Evolutionary conservation across 1,140 invertebrate genomes (phyloP), one percentile per base, ranked within the genome.

Genomic region (Ostrea edulis): DNA sequence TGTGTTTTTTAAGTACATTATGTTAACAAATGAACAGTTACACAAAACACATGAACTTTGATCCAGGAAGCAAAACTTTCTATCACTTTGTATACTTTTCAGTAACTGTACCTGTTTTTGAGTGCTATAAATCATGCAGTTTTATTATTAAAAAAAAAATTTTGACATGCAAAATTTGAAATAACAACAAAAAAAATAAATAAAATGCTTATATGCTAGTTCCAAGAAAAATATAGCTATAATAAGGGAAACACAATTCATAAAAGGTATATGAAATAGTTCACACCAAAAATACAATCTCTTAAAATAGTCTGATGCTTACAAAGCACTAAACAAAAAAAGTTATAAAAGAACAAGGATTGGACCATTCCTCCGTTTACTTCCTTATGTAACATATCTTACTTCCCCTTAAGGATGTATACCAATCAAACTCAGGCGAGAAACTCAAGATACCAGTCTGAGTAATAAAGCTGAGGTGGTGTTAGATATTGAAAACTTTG

Each of bases 191-290:
- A 77, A 12, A 12, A 14, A 29, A 12, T 14, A 2, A 29, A 12
- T 14, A 77, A 35, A 77, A 35, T 71, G 65, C 22, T 71, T 12
- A 22, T 71, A 71, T 29, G 25, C 68, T 25, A 77, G 25, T 35
- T 29, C 29, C 25, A 77, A 77, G 68, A 29, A 77, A 77, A 77
- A 77, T 77, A 77, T 22, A 35, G 68, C 68, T 29, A 77, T 77
- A 77, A 35, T 77, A 77, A 77, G 29, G 25, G 68, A 77, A 77
- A 77, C 25, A 25, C 68, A 9, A 12, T 77, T 35, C 29, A 77
- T 77, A 22, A 77, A 77, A 77, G 68, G 9, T 77, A 77, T 77
- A 77, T 29, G 29, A 77, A 44, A 44, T 44, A 44, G 5, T 44
- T 2, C 35, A 14, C 55, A 35, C 12, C 22, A 77, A 77, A 77